Evolutionary conservation across 2,888 invertebrate genomes (phyloP).

Genomic region (Sturmia bella): DNA sequence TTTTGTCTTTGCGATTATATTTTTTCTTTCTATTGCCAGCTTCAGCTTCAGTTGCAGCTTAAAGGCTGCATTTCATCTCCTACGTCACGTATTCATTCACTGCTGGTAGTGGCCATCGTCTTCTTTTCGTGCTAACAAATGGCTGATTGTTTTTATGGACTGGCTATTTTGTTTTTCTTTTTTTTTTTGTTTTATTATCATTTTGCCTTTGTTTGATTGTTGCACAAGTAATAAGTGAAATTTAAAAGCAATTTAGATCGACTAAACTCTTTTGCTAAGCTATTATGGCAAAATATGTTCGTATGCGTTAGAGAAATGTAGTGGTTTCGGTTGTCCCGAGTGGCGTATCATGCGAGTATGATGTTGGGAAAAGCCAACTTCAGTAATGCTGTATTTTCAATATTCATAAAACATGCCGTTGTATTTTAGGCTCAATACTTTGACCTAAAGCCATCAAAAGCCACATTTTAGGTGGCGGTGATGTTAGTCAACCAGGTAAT

Average conservation of each 20-base stretch:
- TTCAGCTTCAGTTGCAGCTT: slow-evolving; percentile 46
- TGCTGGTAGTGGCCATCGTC: slow-evolving; percentile 21
- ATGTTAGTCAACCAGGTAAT: too few relatives aligned
- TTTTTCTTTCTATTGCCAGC: slow-evolving; percentile 44
- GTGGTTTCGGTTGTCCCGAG: slow-evolving; percentile 25
- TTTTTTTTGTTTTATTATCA: too few relatives aligned
- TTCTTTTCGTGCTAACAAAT: slow-evolving; percentile 48
- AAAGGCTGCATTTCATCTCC: slow-evolving; percentile 19
- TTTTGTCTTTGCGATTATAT: slow-evolving; percentile 43
- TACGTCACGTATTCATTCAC: neutral
- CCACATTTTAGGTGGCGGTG: too few relatives aligned
- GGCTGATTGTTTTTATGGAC: slow-evolving; percentile 48
- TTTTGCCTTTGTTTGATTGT: slow-evolving; percentile 25
- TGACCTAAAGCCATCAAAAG: too few relatives aligned
- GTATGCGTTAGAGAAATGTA: slow-evolving; percentile 45
- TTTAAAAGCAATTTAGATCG: neutral
- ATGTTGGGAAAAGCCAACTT: slow-evolving; percentile 22
- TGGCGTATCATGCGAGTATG: slow-evolving; percentile 41
- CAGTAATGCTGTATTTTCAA: slow-evolving; percentile 53
- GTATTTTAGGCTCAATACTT: too few relatives aligned
- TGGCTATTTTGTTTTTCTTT: slow-evolving; percentile 21
- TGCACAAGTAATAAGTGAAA: slow-evolving; percentile 6
- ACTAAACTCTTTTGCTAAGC: neutral
- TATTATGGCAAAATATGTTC: neutral
- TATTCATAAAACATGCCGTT: too few relatives aligned